These are phyloP conservation scores for Melikaiella ostensackeni DNA, from an alignment of 2,888 invertebrate species.

Conservation along the genomic window DNA sequence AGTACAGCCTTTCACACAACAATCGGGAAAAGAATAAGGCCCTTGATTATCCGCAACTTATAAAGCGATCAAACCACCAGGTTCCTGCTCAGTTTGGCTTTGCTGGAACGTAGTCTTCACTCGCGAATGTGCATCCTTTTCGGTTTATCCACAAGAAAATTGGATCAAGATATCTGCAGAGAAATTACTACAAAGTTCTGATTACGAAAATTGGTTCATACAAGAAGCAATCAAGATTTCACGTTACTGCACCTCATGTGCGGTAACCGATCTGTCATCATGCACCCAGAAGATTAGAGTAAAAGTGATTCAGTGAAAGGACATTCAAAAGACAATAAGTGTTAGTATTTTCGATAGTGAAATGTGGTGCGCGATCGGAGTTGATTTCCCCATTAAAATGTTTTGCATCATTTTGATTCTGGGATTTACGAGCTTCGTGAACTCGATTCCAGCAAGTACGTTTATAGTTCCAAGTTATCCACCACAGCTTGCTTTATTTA, in stretches of 20 bases:
- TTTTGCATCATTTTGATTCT: not conserved
- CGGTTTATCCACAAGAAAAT: constrained; percentile 24
- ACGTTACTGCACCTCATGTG: constrained; percentile 18
- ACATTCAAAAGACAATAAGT: not conserved
- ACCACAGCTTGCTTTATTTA: constrained; percentile 46
- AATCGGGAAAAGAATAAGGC: constrained; percentile 58
- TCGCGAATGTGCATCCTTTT: constrained; percentile 1
- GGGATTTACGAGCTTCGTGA: constrained; percentile 9
- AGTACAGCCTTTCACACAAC: constrained; percentile 54
- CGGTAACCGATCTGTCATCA: constrained; percentile 12
- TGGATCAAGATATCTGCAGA: not conserved
- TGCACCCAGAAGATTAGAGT: constrained; percentile 33
- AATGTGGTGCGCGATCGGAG: constrained; percentile 5
- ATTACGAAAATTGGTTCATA: constrained; percentile 9
- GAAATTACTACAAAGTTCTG: not conserved
- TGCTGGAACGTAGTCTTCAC: constrained; percentile 25
- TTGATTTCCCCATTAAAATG: not conserved
- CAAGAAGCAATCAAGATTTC: not conserved
- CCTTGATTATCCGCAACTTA: constrained; percentile 60
- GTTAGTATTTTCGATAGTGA: not conserved
- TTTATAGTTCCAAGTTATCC: constrained; percentile 38
- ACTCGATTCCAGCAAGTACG: constrained; percentile 40
- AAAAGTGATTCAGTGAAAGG: constrained; percentile 33
- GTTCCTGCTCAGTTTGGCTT: constrained; percentile 45
- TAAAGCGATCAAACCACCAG: constrained; percentile 58